Evolutionary conservation across 30 jellyfish, hydroid and myxozoan genomes (phyloP), one percentile per base, ranked within the genome.

Genomic region (Cassiopea xamachana): DNA sequence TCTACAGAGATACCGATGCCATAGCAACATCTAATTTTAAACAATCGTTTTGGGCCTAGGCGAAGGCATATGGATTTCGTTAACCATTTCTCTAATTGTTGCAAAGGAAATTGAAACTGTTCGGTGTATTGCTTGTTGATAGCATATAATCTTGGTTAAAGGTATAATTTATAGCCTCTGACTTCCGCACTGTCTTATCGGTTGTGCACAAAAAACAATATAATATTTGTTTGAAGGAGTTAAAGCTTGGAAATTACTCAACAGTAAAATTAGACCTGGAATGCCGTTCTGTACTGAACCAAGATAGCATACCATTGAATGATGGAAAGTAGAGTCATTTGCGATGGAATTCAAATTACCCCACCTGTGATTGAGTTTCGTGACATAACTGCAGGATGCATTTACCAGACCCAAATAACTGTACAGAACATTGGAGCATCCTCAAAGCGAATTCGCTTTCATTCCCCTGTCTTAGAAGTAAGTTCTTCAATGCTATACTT

Each of bases 301-400:
- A 67, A 4, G 8, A 6, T 14, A 71, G 80, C 55, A 10, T 8
- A 2, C 2, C 1, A 14, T 16, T 2, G 27, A 70, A 49, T 5
- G 18, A 55, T 68, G 81, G 83, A 72, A 48, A 39, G 75, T 6
- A 60, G 60, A 13, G 50, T 78, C 55, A 19, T 12, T 50, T 61
- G 58, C 59, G 92, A 78, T 17, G 98, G 96, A 46, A 81, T 95
- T 44, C 87, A 88, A 39, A 89, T 95, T 68, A 82, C 80, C 13
- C 99, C 99, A 17, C 74, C 97, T 19, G 92, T 87, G 60, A 95
- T 95, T 19, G 99, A 95, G 67, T 95, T 95, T 88, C 85, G 50
- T 16, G 98, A 95, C 90, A 97, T 97, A 27, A 81, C 49, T 45
- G 60, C 96, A 39, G 93, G 83, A 46, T 93, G 90, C 89, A 93